Base-by-base conservation (phyloP, 2,888 invertebrate species). In the Perizoma flavofasciatum region DNA sequence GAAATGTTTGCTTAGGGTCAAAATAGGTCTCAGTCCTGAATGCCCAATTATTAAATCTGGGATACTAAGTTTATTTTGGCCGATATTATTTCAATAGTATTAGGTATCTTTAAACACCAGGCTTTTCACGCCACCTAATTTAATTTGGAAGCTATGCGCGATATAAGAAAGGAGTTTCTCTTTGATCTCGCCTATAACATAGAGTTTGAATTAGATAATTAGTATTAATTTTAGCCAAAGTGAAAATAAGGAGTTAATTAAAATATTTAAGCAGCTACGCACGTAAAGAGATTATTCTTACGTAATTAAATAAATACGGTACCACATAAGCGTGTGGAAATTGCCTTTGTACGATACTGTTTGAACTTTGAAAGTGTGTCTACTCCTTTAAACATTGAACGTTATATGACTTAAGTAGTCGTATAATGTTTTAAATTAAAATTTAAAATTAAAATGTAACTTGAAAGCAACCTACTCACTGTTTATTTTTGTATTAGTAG, bases 181-280 rank as follows among this genome's bases (percentile, higher is more conserved):
- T 77, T 82, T 82, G 82, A 82, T 78, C 72, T 74, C 47, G 63
- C 66, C 72, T 76, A 67, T 74, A 74, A 74, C 73, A 74, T 77
- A 67, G 68, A 72, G 70, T 78, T 81, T 72, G 69, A 70, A 71
- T 78, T 74, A 76, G 69, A 75, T 78, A 80, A 81, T 81, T 79
- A 78, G 71, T 74, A 74, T 75, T 77, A 74, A 80, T 77, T 67
- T 78, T 45, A 59, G 67, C 66, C 73, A 58, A 71, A 75, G 66
- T 67, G 70, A 73, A 79, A 75, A 73, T 77, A 72, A 58, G 56
- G 63, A 73, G 69, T 77, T 75, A 72, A 78, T 78, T 78, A 74
- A 76, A 76, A 75, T 69, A 66, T 73, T 72, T 69, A 67, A 63
- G 68, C 60, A 62, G 55, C 56, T 59, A 53, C 57, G 43, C 54